Percentiles rank a stretch among this genome's conserved stretches.
These are phyloP conservation scores for Diphyllodes magnificus DNA, from an alignment of 2,113 vertebrate species.

Conservation along the genomic window DNA sequence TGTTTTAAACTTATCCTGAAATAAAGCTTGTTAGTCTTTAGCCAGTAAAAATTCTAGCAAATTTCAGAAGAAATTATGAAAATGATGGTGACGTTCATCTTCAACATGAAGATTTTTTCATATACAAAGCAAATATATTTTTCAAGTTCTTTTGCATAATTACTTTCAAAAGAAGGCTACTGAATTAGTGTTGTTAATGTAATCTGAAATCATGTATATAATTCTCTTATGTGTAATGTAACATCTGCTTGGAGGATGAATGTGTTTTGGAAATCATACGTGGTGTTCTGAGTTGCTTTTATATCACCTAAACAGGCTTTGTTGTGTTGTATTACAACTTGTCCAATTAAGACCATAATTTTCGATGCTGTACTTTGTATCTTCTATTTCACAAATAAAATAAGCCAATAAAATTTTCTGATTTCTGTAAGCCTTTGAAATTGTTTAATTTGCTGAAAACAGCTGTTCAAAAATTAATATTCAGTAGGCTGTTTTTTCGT, in stretches of 20 bases:
- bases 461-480: neutral
- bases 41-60: neutral
- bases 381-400: neutral
- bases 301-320: neutral
- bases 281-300: neutral
- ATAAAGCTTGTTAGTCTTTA: neutral
- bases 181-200: neutral
- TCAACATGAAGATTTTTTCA: neutral
- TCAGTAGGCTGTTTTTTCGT: neutral
- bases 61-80: neutral
- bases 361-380: neutral
- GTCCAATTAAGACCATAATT: neutral
- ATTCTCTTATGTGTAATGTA: neutral
- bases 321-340: neutral
- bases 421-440: neutral
- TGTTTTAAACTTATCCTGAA: neutral
- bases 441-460: neutral
- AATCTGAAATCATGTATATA: neutral
- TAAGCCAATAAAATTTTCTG: neutral
- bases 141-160: neutral
- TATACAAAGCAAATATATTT: neutral
- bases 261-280: neutral
- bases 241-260: neutral
- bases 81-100: neutral
- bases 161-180: neutral